Evolutionary conservation across 1,140 invertebrate species (phyloP), one percentile per base, ranked within the genome.

Genomic region (Rhyzopertha dominica): DNA sequence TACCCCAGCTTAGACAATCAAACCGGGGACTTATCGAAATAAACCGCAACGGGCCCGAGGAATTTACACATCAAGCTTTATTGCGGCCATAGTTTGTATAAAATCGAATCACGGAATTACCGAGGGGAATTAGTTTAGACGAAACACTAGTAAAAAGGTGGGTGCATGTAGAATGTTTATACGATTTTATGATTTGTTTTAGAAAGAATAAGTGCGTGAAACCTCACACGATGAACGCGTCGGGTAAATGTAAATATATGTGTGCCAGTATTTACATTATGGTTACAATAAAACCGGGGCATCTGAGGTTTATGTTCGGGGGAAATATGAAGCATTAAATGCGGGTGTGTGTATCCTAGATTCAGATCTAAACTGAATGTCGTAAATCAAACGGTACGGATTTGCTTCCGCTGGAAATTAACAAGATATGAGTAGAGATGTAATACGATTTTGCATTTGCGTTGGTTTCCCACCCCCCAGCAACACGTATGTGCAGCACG

Each of bases 141-240:
- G 37, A 50, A 45, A 50, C 48, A 50, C 48, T 50, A 50, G 53
- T 53, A 56, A 56, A 52, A 56, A n/a, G n/a, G 40, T 39, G 41
- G 53, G 49, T 58, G 51, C 41, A 40, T 43, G 42, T 50, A 50
- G 43, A 51, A 51, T 60, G 60, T 62, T 62, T 62, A 62, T 52
- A 52, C 43, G 50, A 56, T 51, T 63, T 63, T 63, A 63, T 63
- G 61, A 63, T 63, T 63, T 62, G 60, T 61, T 62, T 60, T 60
- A 60, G 49, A 59, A 55, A 51, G 58, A 45, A 56, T 61, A 60
- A 63, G 61, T 63, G 57, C 56, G 56, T 61, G 49, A 60, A 61
- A 63, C 60, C 60, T 60, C 60, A 62, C 60, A 62, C 60, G 60
- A 62, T 13, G 60, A 48, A 25, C 54, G 32, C 46, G 45, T 51